A percentile compares a stretch with the other conserved stretches of the same genome.
These are phyloP conservation scores for Rallus crepitans DNA, from an alignment of 2,797 vertebrate species.

Conservation along the genomic window DNA sequence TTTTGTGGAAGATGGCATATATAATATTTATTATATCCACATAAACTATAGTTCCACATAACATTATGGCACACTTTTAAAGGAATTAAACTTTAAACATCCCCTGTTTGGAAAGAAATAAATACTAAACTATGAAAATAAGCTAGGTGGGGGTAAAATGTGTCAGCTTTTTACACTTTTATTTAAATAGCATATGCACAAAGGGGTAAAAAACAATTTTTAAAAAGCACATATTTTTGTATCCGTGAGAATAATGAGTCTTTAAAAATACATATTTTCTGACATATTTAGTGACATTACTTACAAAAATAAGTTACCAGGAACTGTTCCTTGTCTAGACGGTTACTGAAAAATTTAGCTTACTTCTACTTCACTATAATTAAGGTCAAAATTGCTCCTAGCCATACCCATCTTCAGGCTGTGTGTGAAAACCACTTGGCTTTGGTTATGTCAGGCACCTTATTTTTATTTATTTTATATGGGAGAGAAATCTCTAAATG, in stretches of 20 bases:
- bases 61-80: background rate
- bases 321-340: background rate
- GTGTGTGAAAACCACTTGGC: background rate
- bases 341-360: background rate
- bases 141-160: background rate
- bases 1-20: background rate
- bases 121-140: background rate
- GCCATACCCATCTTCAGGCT: background rate
- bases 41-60: background rate
- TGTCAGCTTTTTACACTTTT: background rate
- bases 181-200: background rate
- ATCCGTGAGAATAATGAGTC: background rate
- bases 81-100: slow-evolving; percentile 1
- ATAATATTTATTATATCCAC: background rate
- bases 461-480: background rate
- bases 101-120: background rate
- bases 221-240: background rate
- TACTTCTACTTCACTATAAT: background rate
- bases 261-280: background rate
- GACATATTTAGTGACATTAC: background rate
- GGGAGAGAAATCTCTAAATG: background rate
- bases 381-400: background rate
- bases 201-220: background rate
- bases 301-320: background rate
- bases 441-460: background rate